Percentiles rank a stretch among this genome's conserved stretches.
phyloP scores from a whole-genome alignment of 2,113 vertebrate species.

The Redunca redunca region DNA sequence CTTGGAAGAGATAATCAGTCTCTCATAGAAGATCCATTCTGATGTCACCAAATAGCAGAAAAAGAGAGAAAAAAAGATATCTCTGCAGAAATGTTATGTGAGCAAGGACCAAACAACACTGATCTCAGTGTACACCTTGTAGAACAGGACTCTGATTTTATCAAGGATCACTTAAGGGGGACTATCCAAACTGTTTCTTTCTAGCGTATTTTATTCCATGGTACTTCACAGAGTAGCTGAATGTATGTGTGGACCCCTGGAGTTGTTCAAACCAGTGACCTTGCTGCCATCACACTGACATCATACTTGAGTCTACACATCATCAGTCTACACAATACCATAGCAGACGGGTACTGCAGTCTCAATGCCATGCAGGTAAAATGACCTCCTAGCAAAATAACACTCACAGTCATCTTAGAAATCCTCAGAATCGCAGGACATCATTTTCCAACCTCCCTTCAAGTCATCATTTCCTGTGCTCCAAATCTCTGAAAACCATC shows the following conservation, averaged over 20 bases:
- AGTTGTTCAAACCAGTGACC: background rate
- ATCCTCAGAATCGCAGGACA: background rate
- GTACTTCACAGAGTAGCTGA: background rate
- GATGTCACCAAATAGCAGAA: background rate
- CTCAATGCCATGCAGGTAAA: background rate
- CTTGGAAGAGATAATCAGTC: background rate
- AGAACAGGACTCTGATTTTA: background rate
- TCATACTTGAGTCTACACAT: background rate
- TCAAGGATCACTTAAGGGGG: background rate
- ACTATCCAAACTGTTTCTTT: background rate
- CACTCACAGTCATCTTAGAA: background rate
- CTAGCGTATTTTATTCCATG: background rate
- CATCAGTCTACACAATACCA: background rate
- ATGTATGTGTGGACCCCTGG: too few species aligned
- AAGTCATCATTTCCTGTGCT: background rate
- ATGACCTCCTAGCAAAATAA: background rate
- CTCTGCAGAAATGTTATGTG: background rate
- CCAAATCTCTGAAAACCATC: background rate
- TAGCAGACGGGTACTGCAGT: background rate
- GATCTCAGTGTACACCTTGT: background rate
- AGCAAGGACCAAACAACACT: background rate
- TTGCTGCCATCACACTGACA: background rate
- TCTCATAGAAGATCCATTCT: background rate
- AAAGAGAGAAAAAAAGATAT: background rate
- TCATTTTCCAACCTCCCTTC: background rate